These are phyloP conservation scores for Aurelia aurita DNA, from an alignment of 30 jellyfish, hydroid and myxozoan species.

Conservation along the genomic window DNA sequence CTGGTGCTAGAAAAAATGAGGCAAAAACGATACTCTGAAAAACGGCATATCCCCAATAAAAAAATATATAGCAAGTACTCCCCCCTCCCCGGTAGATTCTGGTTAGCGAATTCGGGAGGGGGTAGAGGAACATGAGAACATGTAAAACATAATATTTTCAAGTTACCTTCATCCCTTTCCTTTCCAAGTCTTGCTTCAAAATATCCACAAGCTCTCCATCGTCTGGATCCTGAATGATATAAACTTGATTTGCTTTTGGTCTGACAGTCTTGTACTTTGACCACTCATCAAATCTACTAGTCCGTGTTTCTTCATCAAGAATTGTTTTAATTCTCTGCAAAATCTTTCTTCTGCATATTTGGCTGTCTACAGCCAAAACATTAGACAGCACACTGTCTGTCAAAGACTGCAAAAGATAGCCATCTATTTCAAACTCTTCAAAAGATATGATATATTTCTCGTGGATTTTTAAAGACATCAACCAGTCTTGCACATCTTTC, in stretches of 20 bases:
- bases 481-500: conserved; percentile 66
- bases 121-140: too few relatives aligned
- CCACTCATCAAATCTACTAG: conserved; percentile 51
- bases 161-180: conserved; percentile 60
- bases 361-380: conserved; percentile 71
- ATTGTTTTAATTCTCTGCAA: conserved; percentile 22
- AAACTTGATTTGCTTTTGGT: conserved; percentile 26
- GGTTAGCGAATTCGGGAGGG: too few relatives aligned
- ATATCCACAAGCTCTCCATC: conserved; percentile 48
- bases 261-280: conserved; percentile 15
- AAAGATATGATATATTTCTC: conserved; percentile 55
- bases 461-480: conserved; percentile 39
- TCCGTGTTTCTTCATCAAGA: conserved; percentile 38
- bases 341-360: conserved; percentile 58
- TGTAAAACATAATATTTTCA: too few relatives aligned
- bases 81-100: too few relatives aligned
- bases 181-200: conserved; percentile 33
- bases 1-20: too few relatives aligned
- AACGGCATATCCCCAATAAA: too few relatives aligned
- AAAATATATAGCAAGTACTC: too few relatives aligned
- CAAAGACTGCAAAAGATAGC: conserved; percentile 38
- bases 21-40: too few relatives aligned
- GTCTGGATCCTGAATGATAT: conserved; percentile 63
- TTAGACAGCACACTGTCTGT: conserved; percentile 37
- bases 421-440: conserved; percentile 77